Evolutionary conservation across 2,113 vertebrate species (phyloP), one percentile per base, ranked within the genome.

Genomic region (Cyprinodon brontotheroides): DNA sequence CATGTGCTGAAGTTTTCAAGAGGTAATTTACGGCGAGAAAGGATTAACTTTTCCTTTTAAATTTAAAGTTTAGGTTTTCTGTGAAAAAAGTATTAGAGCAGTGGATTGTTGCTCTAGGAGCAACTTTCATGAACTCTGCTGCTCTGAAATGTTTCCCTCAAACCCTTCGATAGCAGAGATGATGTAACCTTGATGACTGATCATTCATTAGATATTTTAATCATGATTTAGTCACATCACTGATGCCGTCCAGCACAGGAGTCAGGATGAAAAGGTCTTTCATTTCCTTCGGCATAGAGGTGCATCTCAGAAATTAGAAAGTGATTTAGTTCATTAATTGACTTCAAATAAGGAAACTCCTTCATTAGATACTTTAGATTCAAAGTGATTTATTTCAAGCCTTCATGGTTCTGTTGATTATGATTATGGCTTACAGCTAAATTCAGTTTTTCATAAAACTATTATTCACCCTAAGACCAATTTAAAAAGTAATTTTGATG

Each of bases 251-350:
- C 43, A 4, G 60, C 62, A 22, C 57, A 70, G 64, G 15, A 75
- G 61, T 70, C 65, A 64, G 48, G 48, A 61, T 48, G 81, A 67
- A 40, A 13, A 50, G 72, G 80, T 61, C 2, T 65, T 65, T 77
- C 68, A 61, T 76, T 76, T 85, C 53, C 80, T 75, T 75, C 59
- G 77, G 73, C 36, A 65, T 72, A 62, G 67, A 64, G 77, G 86
- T 72, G 5, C 13, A 65, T 2, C n/a, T 11, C 8, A 15, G 6
- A 29, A 40, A n/a, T 29, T n/a, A 47, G 3, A 11, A n/a, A 4
- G 45, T 29, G 8, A 43, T 66, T 45, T 66, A 57, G 50, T 57
- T 53, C 50, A 53, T 53, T 57, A 57, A 57, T 57, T 57, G 17
- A 57, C 7, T 20, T 57, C 14, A 57, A 57, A 53, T 20, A n/a